Base-by-base conservation (phyloP, 1,140 invertebrate genomes). In the Drosophila chauvacae region DNA sequence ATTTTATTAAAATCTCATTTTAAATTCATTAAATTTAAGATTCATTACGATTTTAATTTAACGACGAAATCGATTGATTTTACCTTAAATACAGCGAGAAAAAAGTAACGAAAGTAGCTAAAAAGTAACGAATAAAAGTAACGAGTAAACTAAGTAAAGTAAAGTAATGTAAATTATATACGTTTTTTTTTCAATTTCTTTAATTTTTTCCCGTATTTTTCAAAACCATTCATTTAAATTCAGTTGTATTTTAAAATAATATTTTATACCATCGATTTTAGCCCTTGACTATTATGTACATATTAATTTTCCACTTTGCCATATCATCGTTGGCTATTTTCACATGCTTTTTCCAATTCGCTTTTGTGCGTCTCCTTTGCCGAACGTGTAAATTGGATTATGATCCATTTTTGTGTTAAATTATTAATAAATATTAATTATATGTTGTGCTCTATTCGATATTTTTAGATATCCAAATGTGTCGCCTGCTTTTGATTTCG, bases 381-480 rank as follows among this genome's bases (percentile, higher is more conserved):
- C 20, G 23, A 44, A 11, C 37, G 41, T 30, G 26, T 35, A 56
- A 63, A 42, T 20, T 47, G 30, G 13, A 55, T 60, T 74, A 33
- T 45, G 44, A 18, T 53, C 41, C 26, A 45, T 55, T 74, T 48
- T 33, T 55, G 35, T 61, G 26, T 58, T 64, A 18, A 33, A 44
- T 66, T 59, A 47, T 59, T 66, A 47, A 60, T 66, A 66, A 37
- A 30, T 60, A 37, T 66, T 48, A 60, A 47, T 60, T 39, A 37
- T 44, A 60, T 39, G 20, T 57, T 37, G 41, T 60, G 41, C 37
- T 58, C 41, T 57, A 35, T 57, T 57, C 28, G 62, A 65, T 65
- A 58, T 65, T 58, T 65, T 18, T 57, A 64, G 63, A 61, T 68
- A 33, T 16, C 51, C 20, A 55, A 20, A 55, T 37, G 51, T 37